Evolutionary conservation across 1,140 invertebrate species (phyloP), one percentile per base, ranked within the genome.

Genomic region (Dendrolimus punctatus): DNA sequence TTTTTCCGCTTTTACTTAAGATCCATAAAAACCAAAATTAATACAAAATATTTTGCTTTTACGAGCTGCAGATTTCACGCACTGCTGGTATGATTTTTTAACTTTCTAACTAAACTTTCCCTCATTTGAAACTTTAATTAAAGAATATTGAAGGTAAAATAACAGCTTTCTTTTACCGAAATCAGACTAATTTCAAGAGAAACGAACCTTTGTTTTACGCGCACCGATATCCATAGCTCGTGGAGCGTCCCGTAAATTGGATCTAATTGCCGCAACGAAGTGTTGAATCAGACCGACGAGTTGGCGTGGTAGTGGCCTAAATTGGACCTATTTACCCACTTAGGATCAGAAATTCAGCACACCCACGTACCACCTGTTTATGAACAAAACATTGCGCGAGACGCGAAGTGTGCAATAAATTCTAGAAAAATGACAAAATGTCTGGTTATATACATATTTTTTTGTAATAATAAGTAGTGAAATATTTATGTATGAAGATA

Each of bases 251-350:
- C 66, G 61, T 74, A 82, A 85, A 85, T 85, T 80, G 82, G 71
- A 73, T 78, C 79, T 85, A 85, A 85, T 85, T 85, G 82, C 82
- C 73, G 59, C 75, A 81, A 83, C 78, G 73, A 83, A 85, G 82
- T 78, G 82, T 79, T 85, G 82, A 85, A 85, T 85, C 80, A 83
- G 82, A 63, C 76, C 64, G 68, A 51, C 65, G 52, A 49, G 46
- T 41, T 48, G 66, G 60, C 60, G 64, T 52, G 51, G 65, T 67
- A 61, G 53, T 74, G 82, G 71, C 77, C 80, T 82, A 76, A 85
- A 85, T 83, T 80, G 77, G 57, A 57, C 71, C 74, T 76, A 84
- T 83, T 83, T 83, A 80, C 74, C 70, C 76, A 81, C 70, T 81
- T 83, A 75, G 68, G 68, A 76, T 62, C 66, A 72, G 64, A 62